phyloP scores from a whole-genome alignment of 2,797 vertebrate genomes.

The Lophotriccus pileatus region DNA sequence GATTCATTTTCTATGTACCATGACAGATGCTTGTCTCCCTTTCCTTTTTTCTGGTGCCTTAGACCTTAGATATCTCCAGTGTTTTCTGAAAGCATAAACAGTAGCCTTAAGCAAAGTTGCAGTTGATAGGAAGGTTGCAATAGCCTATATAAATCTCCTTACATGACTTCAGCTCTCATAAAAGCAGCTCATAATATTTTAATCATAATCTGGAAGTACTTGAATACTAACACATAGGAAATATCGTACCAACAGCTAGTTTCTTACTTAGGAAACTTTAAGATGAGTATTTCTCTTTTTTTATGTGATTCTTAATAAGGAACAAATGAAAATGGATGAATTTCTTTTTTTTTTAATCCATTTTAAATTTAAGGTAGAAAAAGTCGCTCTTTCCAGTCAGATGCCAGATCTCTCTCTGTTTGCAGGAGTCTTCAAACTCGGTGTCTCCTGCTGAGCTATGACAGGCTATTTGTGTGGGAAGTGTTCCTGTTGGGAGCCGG shows the following conservation, averaged over 20 bases:
- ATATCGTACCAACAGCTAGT: not conserved
- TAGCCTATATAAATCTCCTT: slow-evolving; percentile 42
- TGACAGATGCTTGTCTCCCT: slow-evolving; percentile 26
- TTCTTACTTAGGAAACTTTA: not conserved
- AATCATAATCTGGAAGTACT: slow-evolving; percentile 37
- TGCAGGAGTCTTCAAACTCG: not conserved
- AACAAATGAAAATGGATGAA: not conserved
- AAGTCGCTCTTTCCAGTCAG: not conserved
- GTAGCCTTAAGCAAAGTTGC: slow-evolving; percentile 48
- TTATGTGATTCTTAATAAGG: not conserved
- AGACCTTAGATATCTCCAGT: not conserved
- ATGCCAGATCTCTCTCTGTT: not conserved
- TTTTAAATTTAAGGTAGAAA: not conserved
- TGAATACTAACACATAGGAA: not conserved
- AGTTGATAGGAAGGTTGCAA: slow-evolving; percentile 32
- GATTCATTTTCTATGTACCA: slow-evolving; percentile 42
- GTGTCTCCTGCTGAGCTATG: not conserved
- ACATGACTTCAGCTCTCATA: slow-evolving; percentile 38
- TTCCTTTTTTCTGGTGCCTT: slow-evolving; percentile 26
- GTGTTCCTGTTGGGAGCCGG: not conserved
- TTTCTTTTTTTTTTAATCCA: not conserved
- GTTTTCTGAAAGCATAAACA: slow-evolving; percentile 40
- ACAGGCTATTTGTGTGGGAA: not conserved
- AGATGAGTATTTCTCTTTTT: not conserved
- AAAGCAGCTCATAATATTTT: slow-evolving; percentile 50